Conservation (phyloP, 2,797 vertebrate genomes). For the Aplochiton taeniatus region DNA sequence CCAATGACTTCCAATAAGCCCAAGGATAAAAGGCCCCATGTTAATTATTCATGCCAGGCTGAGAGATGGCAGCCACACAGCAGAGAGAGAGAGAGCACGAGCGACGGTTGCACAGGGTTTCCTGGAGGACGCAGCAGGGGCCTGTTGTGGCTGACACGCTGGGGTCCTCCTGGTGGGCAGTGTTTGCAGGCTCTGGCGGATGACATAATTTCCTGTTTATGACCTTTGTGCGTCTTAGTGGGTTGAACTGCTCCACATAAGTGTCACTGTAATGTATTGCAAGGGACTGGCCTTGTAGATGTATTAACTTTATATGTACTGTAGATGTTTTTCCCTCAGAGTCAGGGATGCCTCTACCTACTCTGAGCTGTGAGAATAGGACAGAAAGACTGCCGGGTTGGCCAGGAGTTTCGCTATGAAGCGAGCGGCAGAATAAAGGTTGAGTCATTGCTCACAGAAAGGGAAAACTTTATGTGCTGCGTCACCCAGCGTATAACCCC, state of each 20-base stretch:
- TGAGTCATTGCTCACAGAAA: constrained; percentile 37
- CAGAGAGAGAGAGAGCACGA: constrained; percentile 16
- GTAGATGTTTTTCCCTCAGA: too few species aligned
- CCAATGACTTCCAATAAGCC: constrained; percentile 59
- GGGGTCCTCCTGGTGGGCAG: constrained; percentile 19
- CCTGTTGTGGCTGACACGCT: constrained; percentile 32
- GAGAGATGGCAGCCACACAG: constrained; percentile 53
- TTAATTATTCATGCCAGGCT: constrained; percentile 65
- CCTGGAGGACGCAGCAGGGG: constrained; percentile 45
- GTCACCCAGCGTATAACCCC: constrained; percentile 8
- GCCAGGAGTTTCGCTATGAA: constrained; percentile 42
- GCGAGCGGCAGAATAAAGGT: constrained; percentile 29
- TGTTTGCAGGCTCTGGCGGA: constrained; percentile 3
- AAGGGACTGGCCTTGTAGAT: too few species aligned
- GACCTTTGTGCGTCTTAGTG: background rate
- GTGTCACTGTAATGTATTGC: too few species aligned
- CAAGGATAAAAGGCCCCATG: constrained; percentile 53
- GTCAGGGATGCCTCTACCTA: too few species aligned
- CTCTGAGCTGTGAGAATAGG: background rate
- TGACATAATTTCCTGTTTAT: background rate
- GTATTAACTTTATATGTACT: too few species aligned
- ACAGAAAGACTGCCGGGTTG: background rate
- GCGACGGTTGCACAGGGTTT: constrained; percentile 58
- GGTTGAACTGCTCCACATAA: background rate
- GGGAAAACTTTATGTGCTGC: background rate